These are phyloP conservation scores for Kryptolebias marmoratus DNA, from an alignment of 2,113 vertebrate species.

Conservation along the genomic window DNA sequence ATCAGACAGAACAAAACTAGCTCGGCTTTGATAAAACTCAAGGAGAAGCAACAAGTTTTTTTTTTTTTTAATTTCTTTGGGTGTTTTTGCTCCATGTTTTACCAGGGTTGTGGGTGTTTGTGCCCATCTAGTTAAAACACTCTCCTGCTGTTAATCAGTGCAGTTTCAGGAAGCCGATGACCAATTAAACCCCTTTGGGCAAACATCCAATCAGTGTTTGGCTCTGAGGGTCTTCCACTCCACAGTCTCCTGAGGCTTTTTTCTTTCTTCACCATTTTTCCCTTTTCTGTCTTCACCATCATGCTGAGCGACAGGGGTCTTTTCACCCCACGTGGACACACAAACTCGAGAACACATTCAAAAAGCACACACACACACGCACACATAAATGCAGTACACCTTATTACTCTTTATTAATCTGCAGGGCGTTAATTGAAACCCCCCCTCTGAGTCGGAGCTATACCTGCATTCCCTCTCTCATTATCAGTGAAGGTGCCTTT, in stretches of 20 bases:
- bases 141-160: slow-evolving; percentile 52
- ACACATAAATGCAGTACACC: slow-evolving; percentile 59
- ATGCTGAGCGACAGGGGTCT: slow-evolving; percentile 60
- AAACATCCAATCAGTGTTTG: slow-evolving; percentile 57
- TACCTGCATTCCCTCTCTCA: slow-evolving; percentile 82
- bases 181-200: slow-evolving; percentile 67
- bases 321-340: slow-evolving; percentile 28
- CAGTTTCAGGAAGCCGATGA: slow-evolving; percentile 60
- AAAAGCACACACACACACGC: slow-evolving; percentile 35
- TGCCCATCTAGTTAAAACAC: slow-evolving; percentile 32
- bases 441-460: slow-evolving; percentile 72
- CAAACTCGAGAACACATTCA: slow-evolving; percentile 17
- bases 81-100: background rate
- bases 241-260: slow-evolving; percentile 40
- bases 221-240: slow-evolving; percentile 38
- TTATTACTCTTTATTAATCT: slow-evolving; percentile 87
- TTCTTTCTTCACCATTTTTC: slow-evolving; percentile 18
- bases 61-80: background rate
- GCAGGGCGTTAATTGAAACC: slow-evolving; percentile 85
- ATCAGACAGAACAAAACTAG: no score
- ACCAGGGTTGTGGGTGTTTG: slow-evolving; percentile 16
- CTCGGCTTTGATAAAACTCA: no score
- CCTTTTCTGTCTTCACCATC: slow-evolving; percentile 40
- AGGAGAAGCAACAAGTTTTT: no score
- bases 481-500: slow-evolving; percentile 87